phyloP scores from a whole-genome alignment of 2,797 vertebrate species.

The Eulemur mongoz region DNA sequence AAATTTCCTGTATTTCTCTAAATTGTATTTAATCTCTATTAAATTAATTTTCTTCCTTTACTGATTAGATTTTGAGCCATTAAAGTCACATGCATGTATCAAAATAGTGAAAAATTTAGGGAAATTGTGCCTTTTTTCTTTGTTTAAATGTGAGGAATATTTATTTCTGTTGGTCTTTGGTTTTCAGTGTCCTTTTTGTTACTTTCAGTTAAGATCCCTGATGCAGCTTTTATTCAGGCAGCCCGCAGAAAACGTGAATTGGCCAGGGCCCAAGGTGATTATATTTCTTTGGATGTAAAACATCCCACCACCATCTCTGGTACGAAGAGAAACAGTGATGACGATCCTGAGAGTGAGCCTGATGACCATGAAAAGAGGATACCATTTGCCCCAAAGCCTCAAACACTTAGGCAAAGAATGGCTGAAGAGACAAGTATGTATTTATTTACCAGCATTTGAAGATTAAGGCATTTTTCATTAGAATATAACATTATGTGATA shows the following conservation, averaged over 20 bases:
- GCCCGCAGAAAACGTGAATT: slow-evolving; percentile 87
- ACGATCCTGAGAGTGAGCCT: slow-evolving; percentile 87
- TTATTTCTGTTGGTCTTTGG: not conserved
- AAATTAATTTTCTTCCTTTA: not conserved
- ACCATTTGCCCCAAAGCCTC: slow-evolving; percentile 89
- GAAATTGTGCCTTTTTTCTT: not conserved
- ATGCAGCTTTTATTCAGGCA: slow-evolving; percentile 83
- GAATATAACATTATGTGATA: not conserved
- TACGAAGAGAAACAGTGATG: slow-evolving; percentile 75
- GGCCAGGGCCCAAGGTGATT: slow-evolving; percentile 86
- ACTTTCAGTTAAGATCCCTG: slow-evolving; percentile 87
- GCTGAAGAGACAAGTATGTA: slow-evolving; percentile 89
- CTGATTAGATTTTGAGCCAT: not conserved
- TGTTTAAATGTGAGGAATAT: not conserved
- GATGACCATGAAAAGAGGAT: slow-evolving; percentile 90
- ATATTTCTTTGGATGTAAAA: slow-evolving; percentile 87
- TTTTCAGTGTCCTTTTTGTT: slow-evolving; percentile 53
- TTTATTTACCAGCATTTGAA: not conserved
- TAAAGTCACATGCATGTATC: not conserved
- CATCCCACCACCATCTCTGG: slow-evolving; percentile 40
- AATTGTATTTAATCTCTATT: not conserved
- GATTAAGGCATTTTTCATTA: slow-evolving; percentile 5
- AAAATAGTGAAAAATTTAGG: not conserved
- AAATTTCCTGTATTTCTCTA: not conserved
- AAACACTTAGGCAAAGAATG: slow-evolving; percentile 91